These are phyloP conservation scores for Haliclona indistincta DNA, from an alignment of 37 sponge, comb jelly and placozoan species.

Conservation along the genomic window DNA sequence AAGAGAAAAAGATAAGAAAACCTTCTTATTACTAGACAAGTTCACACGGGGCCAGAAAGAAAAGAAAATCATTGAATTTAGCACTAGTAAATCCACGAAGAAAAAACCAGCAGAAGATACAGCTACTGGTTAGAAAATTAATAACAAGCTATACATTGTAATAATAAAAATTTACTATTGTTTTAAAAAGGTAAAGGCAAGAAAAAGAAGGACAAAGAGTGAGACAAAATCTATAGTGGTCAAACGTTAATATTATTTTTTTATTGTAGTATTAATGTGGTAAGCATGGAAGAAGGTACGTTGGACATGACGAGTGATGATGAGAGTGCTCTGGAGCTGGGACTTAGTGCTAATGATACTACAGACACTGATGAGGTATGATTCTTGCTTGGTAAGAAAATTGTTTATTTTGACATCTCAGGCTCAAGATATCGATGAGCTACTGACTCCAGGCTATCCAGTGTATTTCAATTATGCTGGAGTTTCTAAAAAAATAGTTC, in stretches of 20 bases:
- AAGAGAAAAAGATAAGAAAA: constrained; percentile 16
- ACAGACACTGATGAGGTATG: constrained; percentile 59
- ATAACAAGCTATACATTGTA: too few species aligned
- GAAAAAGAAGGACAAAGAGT: too few species aligned
- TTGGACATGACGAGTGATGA: not conserved
- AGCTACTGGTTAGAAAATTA: not conserved
- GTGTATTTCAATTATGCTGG: constrained; percentile 72
- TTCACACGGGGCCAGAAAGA: constrained; percentile 62
- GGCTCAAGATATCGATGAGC: constrained; percentile 69
- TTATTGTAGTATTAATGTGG: not conserved
- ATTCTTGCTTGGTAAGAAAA: not conserved
- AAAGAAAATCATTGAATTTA: constrained; percentile 29
- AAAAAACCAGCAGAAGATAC: too few species aligned
- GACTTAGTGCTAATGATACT: constrained; percentile 39
- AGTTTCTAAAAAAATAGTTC: constrained; percentile 5
- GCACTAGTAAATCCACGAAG: too few species aligned
- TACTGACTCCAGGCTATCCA: constrained; percentile 53
- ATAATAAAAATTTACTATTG: too few species aligned
- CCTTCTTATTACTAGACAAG: constrained; percentile 62
- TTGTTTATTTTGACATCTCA: not conserved
- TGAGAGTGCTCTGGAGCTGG: constrained; percentile 6
- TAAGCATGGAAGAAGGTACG: not conserved
- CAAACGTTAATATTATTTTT: too few species aligned
- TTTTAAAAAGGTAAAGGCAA: too few species aligned
- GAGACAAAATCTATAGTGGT: too few species aligned